These are phyloP conservation scores for Zeugodacus cucurbitae DNA, from an alignment of 1,140 invertebrate genomes.

Conservation along the genomic window DNA sequence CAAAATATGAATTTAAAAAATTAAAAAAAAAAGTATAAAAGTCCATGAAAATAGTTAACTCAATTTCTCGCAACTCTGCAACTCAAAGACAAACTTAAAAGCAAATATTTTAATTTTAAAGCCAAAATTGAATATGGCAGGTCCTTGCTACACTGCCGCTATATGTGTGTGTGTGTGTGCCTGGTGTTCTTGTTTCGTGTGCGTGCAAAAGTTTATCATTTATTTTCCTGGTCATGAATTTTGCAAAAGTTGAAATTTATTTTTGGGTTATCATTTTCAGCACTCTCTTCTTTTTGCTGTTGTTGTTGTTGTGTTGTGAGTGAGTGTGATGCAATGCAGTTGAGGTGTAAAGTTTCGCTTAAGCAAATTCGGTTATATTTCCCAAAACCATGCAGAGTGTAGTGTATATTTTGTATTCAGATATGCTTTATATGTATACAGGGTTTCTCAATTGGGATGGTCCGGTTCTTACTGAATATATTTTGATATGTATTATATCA, in stretches of 20 bases:
- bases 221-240: neutral
- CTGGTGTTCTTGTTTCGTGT: no score
- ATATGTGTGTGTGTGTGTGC: no score
- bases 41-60: no score
- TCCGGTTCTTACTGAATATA: no score
- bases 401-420: no score
- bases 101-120: neutral
- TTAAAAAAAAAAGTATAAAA: neutral
- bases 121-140: neutral
- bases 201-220: neutral
- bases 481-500: no score
- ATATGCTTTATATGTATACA: no score
- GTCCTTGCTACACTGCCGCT: no score
- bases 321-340: neutral
- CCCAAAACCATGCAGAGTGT: no score
- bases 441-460: no score
- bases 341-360: neutral
- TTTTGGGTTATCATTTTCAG: neutral
- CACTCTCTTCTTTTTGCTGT: neutral
- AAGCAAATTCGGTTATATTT: neutral
- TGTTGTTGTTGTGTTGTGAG: neutral
- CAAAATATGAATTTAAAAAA: neutral
- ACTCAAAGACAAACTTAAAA: neutral
- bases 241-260: neutral
- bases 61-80: neutral